phyloP scores from a whole-genome alignment of 2,888 invertebrate genomes.

The Harpalus rubripes region DNA sequence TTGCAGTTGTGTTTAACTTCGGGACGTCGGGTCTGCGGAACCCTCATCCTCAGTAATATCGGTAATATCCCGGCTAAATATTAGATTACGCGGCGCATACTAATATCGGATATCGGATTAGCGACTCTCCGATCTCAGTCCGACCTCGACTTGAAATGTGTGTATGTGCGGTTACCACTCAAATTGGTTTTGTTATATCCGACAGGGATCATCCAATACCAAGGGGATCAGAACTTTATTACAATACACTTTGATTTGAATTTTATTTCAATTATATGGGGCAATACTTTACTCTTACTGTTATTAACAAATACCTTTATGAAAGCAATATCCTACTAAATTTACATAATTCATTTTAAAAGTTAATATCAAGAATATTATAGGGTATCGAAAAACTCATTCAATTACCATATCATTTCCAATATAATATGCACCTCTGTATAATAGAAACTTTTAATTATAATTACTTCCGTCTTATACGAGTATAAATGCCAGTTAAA shows the following conservation, averaged over 20 bases:
- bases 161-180: constrained; percentile 34
- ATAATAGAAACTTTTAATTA: too few species aligned
- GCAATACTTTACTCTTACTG: too few species aligned
- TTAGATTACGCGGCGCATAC: constrained; percentile 59
- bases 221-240: background rate
- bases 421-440: too few species aligned
- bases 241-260: background rate
- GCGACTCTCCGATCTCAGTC: constrained; percentile 1
- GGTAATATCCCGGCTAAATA: constrained; percentile 58
- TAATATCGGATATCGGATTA: constrained; percentile 60
- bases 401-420: too few species aligned
- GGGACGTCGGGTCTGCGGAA: background rate
- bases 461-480: too few species aligned
- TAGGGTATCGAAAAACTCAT: too few species aligned
- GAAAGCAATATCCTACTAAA: too few species aligned
- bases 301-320: too few species aligned
- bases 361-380: too few species aligned
- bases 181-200: constrained; percentile 36
- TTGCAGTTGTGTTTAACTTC: constrained; percentile 49
- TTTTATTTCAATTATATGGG: too few species aligned
- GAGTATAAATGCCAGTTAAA: too few species aligned
- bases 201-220: background rate
- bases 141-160: constrained; percentile 24
- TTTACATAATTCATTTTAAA: too few species aligned
- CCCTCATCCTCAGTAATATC: constrained; percentile 41